phyloP scores from a whole-genome alignment of 2,113 vertebrate genomes.

The Piprites chloris region DNA sequence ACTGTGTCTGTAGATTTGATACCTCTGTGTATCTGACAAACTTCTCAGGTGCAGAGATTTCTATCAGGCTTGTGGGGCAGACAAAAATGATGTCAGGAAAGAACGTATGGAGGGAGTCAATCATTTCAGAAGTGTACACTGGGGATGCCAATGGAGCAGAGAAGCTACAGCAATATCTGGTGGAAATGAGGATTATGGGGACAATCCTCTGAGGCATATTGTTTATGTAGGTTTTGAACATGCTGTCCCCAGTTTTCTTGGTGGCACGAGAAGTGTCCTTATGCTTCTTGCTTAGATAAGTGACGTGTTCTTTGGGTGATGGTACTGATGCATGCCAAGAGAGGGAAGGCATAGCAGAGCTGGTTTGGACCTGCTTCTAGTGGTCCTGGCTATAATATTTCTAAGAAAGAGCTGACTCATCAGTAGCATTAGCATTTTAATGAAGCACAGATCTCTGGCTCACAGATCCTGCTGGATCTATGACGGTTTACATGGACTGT shows the following conservation, averaged over 20 bases:
- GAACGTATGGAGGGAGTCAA: background rate
- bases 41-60: background rate
- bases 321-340: background rate
- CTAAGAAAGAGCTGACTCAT: background rate
- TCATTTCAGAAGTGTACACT: background rate
- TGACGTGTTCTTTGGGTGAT: background rate
- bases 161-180: background rate
- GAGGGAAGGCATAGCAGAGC: background rate
- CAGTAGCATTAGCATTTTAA: background rate
- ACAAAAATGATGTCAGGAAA: background rate
- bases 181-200: background rate
- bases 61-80: background rate
- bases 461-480: background rate
- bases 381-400: background rate
- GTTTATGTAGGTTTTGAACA: background rate
- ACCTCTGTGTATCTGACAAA: background rate
- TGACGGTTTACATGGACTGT: background rate
- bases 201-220: background rate
- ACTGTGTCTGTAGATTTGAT: background rate
- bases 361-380: background rate
- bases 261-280: background rate
- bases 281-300: background rate
- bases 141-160: accelerated
- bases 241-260: background rate
- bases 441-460: background rate